Conservation (phyloP, 2,797 vertebrate genomes). For the Takifugu ocellatus region DNA sequence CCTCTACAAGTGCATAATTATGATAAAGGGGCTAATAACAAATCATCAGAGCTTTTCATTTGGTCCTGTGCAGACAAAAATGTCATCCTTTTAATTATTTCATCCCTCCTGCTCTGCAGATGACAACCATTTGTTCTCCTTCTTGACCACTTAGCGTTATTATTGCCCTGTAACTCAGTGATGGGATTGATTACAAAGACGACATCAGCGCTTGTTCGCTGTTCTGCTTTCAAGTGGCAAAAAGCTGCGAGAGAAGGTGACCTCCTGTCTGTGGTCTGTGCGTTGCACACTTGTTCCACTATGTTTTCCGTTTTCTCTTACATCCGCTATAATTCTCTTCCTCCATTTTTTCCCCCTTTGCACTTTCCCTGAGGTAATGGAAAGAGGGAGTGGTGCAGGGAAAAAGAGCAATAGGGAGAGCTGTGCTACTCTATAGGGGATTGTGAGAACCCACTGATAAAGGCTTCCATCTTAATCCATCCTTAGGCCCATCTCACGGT, state of each 20-base stretch:
- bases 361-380: conserved; percentile 48
- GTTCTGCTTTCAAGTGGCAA: conserved; percentile 12
- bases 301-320: conserved; percentile 21
- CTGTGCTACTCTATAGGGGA: conserved; percentile 64
- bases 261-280: conserved; percentile 21
- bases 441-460: conserved; percentile 79
- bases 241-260: conserved; percentile 17
- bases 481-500: conserved; percentile 70
- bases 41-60: too few relatives aligned
- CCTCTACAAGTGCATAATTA: neutral
- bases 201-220: conserved; percentile 15
- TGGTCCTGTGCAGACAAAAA: neutral
- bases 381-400: conserved; percentile 36
- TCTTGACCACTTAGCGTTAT: conserved; percentile 23
- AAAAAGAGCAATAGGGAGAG: conserved; percentile 27
- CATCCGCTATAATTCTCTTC: conserved; percentile 23
- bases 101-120: conserved; percentile 7
- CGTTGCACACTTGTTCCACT: conserved; percentile 39
- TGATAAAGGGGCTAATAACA: neutral
- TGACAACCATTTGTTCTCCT: conserved; percentile 27
- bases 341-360: conserved; percentile 24
- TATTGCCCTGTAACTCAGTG: conserved; percentile 11
- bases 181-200: conserved; percentile 12
- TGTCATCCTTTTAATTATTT: conserved; percentile 17
- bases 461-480: conserved; percentile 76